Percentiles rank a stretch among this genome's conserved stretches.
Conservation (phyloP, 2,888 invertebrate species). For the Platycheirus rosarum region DNA sequence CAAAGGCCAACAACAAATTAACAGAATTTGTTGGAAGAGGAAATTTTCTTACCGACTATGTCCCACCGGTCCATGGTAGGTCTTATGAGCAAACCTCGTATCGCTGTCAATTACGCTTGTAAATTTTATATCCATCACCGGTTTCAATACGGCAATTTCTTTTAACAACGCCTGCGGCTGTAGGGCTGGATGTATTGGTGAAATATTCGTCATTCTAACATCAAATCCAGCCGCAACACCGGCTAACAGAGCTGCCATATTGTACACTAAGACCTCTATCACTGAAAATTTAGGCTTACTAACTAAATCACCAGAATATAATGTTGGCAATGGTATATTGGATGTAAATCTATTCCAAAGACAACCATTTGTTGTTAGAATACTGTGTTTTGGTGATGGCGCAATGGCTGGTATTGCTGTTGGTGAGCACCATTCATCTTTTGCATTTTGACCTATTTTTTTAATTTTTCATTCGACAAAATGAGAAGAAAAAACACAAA, state of each 20-base stretch:
- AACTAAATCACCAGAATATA: slow-evolving; percentile 88
- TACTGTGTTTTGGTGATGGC: slow-evolving; percentile 78
- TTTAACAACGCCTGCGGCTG: slow-evolving; percentile 86
- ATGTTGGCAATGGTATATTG: slow-evolving; percentile 90
- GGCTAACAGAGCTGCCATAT: slow-evolving; percentile 95
- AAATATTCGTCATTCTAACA: slow-evolving; percentile 93
- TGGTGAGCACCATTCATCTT: slow-evolving; percentile 81
- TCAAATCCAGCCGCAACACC: slow-evolving; percentile 96
- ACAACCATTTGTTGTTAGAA: slow-evolving; percentile 81
- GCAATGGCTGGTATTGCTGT: slow-evolving; percentile 74
- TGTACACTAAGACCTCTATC: slow-evolving; percentile 87
- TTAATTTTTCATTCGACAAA: not conserved
- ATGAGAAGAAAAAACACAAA: slow-evolving; percentile 6
- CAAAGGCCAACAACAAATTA: no score
- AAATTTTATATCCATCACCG: slow-evolving; percentile 77
- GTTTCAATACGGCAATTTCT: slow-evolving; percentile 76
- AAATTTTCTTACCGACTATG: slow-evolving; percentile 85
- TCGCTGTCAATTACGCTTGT: slow-evolving; percentile 74
- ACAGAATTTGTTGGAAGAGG: not conserved
- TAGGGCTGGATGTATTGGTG: slow-evolving; percentile 91
- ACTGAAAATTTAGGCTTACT: slow-evolving; percentile 82
- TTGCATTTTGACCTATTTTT: slow-evolving; percentile 78
- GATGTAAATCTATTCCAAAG: slow-evolving; percentile 81
- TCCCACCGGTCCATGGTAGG: slow-evolving; percentile 93
- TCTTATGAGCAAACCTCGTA: slow-evolving; percentile 87